phyloP scores from a whole-genome alignment of 2,888 invertebrate species.

The Polylopha cassiicola region DNA sequence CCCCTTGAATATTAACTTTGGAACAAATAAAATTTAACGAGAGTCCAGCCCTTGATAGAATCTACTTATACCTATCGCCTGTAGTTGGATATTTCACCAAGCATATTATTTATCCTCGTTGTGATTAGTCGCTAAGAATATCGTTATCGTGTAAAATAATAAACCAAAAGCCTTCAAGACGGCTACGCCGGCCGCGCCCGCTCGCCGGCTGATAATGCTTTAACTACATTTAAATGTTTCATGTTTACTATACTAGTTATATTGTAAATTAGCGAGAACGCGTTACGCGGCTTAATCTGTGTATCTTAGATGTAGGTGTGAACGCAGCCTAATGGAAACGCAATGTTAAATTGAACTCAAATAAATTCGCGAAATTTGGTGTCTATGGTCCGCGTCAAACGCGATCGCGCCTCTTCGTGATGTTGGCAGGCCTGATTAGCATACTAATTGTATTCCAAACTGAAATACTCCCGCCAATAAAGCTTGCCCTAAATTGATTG shows the following conservation, averaged over 20 bases:
- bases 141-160: conserved; percentile 45
- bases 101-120: conserved; percentile 51
- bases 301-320: conserved; percentile 42
- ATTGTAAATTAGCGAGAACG: conserved; percentile 54
- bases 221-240: conserved; percentile 73
- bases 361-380: conserved; percentile 9
- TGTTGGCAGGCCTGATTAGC: conserved; percentile 3
- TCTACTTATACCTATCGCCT: neutral
- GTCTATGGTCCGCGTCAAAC: conserved; percentile 11
- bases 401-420: neutral
- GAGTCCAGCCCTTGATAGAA: neutral
- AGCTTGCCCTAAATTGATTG: conserved; percentile 3
- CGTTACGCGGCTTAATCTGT: conserved; percentile 41
- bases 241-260: conserved; percentile 57
- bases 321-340: conserved; percentile 30
- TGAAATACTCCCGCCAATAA: too few species aligned
- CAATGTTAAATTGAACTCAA: conserved; percentile 8
- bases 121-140: conserved; percentile 70
- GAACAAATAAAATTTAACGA: too few species aligned
- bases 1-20: too few species aligned
- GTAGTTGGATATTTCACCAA: conserved; percentile 4
- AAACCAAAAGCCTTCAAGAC: conserved; percentile 69
- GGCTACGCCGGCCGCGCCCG: conserved; percentile 60
- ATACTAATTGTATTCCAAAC: conserved; percentile 2
- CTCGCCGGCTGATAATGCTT: conserved; percentile 65